These are phyloP conservation scores for Falco cherrug DNA, from an alignment of 2,797 vertebrate species.

Conservation along the genomic window DNA sequence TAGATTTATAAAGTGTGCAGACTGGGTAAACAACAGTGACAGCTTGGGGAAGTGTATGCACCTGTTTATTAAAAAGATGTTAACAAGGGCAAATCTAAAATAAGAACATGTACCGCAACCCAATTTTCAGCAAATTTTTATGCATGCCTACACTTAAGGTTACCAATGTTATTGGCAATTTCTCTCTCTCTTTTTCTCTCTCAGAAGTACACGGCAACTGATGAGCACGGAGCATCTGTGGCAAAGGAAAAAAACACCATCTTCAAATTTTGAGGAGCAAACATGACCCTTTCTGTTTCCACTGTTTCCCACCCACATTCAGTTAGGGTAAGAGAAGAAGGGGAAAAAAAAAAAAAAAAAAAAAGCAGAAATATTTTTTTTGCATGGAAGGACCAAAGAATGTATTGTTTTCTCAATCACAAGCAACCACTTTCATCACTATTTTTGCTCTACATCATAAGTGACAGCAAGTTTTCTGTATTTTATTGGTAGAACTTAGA, in stretches of 20 bases:
- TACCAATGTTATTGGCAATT: constrained; percentile 72
- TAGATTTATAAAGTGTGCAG: constrained; percentile 71
- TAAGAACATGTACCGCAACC: constrained; percentile 74
- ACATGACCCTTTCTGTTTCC: constrained; percentile 62
- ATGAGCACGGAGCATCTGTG: constrained; percentile 62
- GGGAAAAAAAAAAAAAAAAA: not conserved
- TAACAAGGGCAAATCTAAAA: constrained; percentile 79
- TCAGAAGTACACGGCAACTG: constrained; percentile 65
- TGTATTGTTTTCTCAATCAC: constrained; percentile 36
- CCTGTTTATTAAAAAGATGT: constrained; percentile 78
- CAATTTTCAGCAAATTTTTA: constrained; percentile 75
- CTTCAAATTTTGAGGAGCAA: constrained; percentile 67
- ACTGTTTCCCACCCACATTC: constrained; percentile 50
- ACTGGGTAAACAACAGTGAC: constrained; percentile 77
- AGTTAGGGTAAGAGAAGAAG: constrained; percentile 16
- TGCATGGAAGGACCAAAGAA: not conserved
- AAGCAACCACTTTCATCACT: not conserved
- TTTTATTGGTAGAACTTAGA: not conserved
- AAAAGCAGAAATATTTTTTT: not conserved
- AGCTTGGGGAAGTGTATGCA: constrained; percentile 78
- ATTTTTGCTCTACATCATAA: constrained; percentile 21
- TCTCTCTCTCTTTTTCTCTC: constrained; percentile 62
- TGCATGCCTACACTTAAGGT: constrained; percentile 75
- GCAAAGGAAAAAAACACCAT: constrained; percentile 46
- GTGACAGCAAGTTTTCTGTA: not conserved